These are phyloP conservation scores for Dicrostonyx torquatus DNA, from an alignment of 2,797 vertebrate genomes.

Conservation along the genomic window DNA sequence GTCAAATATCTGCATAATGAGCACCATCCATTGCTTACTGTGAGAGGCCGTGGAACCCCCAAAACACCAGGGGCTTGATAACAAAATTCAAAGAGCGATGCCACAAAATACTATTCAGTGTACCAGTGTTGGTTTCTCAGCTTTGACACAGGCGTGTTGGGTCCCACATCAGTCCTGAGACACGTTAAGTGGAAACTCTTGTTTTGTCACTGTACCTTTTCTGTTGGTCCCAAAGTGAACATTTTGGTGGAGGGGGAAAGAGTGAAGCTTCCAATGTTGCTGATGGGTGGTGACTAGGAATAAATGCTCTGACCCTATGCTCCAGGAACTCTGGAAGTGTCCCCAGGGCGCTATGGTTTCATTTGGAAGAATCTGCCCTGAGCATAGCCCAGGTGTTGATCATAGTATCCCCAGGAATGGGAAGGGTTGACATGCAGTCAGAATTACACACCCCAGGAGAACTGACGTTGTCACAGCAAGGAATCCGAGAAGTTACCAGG, in stretches of 20 bases:
- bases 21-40: neutral
- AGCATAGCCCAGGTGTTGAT: neutral
- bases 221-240: neutral
- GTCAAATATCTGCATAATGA: neutral
- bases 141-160: neutral
- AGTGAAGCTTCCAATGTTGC: neutral
- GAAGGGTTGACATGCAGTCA: neutral
- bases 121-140: neutral
- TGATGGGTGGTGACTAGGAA: neutral
- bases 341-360: neutral
- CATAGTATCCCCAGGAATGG: neutral
- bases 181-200: neutral
- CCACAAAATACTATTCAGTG: neutral
- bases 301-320: neutral
- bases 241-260: neutral
- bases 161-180: neutral
- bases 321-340: neutral
- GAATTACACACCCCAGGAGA: neutral
- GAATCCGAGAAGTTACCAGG: neutral
- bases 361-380: neutral
- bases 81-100: conserved; percentile 4
- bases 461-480: neutral
- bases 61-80: neutral
- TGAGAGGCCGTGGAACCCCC: neutral
- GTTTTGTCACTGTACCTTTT: neutral